Evolutionary conservation across 2,113 vertebrate species (phyloP).

Genomic region (Prolemur simus): DNA sequence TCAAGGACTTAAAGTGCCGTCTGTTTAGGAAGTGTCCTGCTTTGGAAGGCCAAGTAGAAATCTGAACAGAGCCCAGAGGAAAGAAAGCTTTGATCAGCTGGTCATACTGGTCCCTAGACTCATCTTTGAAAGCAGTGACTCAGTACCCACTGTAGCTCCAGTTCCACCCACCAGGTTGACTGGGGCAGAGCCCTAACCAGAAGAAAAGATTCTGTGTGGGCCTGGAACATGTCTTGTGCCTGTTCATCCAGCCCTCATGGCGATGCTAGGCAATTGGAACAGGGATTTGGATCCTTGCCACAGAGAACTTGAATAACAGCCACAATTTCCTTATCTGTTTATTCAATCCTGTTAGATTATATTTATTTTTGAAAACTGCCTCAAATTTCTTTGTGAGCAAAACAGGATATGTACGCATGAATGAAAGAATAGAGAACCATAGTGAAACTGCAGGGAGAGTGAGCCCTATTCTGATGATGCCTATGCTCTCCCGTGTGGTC

Average conservation of each 20-base stretch:
- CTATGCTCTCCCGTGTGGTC: background rate
- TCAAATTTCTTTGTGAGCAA: constrained; percentile 37
- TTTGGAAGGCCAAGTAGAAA: background rate
- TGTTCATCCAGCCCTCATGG: background rate
- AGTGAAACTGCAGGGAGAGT: background rate
- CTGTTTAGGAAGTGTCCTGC: background rate
- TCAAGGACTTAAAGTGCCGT: background rate
- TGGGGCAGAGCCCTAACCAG: background rate
- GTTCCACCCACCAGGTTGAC: background rate
- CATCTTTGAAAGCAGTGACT: background rate
- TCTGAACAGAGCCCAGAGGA: background rate
- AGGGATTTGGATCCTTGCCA: background rate
- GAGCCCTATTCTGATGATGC: background rate
- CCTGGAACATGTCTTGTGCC: background rate
- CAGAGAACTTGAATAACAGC: background rate
- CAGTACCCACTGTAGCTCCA: background rate
- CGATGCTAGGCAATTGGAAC: background rate
- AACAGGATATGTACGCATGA: background rate
- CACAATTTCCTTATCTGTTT: background rate
- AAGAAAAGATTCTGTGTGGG: background rate
- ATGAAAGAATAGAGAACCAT: background rate
- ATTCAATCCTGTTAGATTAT: constrained; percentile 19
- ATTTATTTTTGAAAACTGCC: constrained; percentile 57
- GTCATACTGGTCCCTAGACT: background rate
- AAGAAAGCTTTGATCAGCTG: background rate